Evolutionary conservation across 2,797 vertebrate genomes (phyloP).

Genomic region (Linurgus olivaceus): DNA sequence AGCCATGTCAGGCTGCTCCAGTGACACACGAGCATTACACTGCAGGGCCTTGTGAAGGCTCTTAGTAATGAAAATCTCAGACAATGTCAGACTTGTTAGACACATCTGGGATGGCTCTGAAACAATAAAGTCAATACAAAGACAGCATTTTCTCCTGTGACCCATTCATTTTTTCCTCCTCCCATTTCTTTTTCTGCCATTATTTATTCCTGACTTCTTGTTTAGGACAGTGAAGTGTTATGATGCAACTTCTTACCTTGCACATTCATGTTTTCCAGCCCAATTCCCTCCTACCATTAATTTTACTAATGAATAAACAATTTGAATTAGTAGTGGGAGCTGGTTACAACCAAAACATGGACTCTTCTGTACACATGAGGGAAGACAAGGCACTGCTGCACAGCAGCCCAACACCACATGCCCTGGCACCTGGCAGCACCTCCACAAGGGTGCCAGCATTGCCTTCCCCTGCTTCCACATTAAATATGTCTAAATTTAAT

Average conservation of each 20-base stretch:
- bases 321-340: no score
- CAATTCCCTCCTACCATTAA: no score
- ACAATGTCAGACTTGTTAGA: constrained; percentile 37
- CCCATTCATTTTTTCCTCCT: not conserved
- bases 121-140: constrained; percentile 42
- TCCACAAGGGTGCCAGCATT: not conserved
- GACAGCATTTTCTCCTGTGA: not conserved
- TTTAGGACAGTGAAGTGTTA: not conserved
- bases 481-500: not conserved
- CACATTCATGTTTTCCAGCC: no score
- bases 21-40: not conserved
- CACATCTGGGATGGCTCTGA: constrained; percentile 10
- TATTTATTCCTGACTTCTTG: not conserved
- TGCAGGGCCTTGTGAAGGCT: not conserved
- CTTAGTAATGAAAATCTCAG: not conserved
- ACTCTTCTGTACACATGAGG: no score
- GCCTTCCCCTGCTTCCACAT: not conserved
- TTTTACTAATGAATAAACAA: no score
- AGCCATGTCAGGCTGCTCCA: not conserved
- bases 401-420: not conserved
- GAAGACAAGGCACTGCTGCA: no score
- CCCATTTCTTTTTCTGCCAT: not conserved
- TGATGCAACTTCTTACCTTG: not conserved
- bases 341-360: no score
- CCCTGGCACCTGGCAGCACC: not conserved